phyloP scores from a whole-genome alignment of 2,797 vertebrate genomes.

The Spheniscus humboldti region DNA sequence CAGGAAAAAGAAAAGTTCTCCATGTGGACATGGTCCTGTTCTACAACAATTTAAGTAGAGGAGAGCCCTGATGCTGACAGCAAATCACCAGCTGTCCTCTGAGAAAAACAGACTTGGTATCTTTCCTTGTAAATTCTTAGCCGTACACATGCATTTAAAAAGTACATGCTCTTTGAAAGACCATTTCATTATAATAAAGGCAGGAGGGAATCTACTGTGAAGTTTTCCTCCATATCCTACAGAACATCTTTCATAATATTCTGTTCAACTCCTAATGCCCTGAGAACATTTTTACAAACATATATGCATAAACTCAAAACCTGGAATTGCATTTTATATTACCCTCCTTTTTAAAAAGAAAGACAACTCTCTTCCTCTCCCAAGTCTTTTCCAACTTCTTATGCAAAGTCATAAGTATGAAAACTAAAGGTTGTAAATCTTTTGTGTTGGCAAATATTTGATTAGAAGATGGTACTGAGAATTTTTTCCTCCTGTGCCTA shows the following conservation, averaged over 20 bases:
- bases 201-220: background rate
- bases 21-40: background rate
- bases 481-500: background rate
- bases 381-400: background rate
- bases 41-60: background rate
- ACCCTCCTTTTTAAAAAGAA: background rate
- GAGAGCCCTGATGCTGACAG: background rate
- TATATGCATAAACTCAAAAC: background rate
- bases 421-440: background rate
- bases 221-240: background rate
- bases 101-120: background rate
- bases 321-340: background rate
- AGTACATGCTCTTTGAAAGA: background rate
- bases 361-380: background rate
- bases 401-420: background rate
- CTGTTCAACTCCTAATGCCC: background rate
- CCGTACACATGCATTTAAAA: background rate
- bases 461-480: background rate
- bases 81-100: background rate
- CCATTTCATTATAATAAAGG: background rate
- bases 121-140: background rate
- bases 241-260: background rate
- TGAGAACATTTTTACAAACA: background rate
- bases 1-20: background rate
- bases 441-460: background rate